phyloP scores from a whole-genome alignment of 2,113 vertebrate genomes.

The Callospermophilus lateralis region DNA sequence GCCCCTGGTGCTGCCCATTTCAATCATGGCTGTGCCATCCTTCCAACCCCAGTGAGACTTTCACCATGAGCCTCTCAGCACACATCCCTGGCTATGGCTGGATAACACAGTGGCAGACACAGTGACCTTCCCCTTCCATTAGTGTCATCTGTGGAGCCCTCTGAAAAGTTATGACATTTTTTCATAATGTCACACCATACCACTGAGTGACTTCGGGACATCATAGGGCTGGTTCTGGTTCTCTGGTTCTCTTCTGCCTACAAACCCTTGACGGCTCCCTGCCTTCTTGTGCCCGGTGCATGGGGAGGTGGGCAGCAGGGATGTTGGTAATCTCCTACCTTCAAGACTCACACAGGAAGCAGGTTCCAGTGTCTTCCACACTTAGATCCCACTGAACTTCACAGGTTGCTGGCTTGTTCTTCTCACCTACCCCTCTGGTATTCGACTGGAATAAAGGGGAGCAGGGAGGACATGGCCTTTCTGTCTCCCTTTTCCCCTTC shows the following conservation, averaged over 20 bases:
- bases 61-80: not conserved
- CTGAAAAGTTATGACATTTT: not conserved
- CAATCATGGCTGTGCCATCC: not conserved
- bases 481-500: not conserved
- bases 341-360: not conserved
- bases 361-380: too few relatives aligned
- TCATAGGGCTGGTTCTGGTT: too few relatives aligned
- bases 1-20: not conserved
- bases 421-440: fast-evolving
- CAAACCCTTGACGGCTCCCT: not conserved
- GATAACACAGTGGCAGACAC: not conserved
- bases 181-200: not conserved
- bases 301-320: fast-evolving
- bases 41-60: not conserved
- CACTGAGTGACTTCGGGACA: not conserved
- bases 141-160: not conserved
- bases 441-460: not conserved
- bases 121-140: not conserved
- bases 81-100: not conserved
- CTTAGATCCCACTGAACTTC: not conserved
- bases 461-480: not conserved
- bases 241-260: not conserved
- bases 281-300: not conserved
- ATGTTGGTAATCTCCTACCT: not conserved
- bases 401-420: not conserved